Evolutionary conservation across 2,797 vertebrate species (phyloP).

Genomic region (Anguilla obscura): DNA sequence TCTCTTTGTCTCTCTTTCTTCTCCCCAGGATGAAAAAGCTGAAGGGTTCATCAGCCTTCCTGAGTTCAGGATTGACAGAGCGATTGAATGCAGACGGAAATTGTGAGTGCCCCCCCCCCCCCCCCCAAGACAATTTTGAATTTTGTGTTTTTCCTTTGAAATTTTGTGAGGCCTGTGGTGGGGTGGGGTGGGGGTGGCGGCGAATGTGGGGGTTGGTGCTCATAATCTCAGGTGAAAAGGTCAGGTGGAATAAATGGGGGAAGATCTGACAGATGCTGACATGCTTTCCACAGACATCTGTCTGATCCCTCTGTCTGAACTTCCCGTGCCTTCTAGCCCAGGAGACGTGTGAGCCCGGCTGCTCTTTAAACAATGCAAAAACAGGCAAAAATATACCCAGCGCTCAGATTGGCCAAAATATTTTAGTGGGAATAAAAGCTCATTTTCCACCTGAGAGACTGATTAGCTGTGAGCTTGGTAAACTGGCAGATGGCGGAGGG

Average conservation of each 20-base stretch:
- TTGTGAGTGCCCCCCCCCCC: conserved; percentile 63
- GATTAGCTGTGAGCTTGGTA: not conserved
- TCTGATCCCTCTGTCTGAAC: not conserved
- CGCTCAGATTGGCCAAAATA: not conserved
- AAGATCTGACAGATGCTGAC: not conserved
- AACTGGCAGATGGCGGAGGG: not conserved
- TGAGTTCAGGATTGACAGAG: conserved; percentile 80
- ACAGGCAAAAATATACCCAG: not conserved
- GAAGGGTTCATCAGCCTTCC: conserved; percentile 80
- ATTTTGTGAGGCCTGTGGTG: not conserved
- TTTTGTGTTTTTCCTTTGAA: not conserved
- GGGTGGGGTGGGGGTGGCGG: not conserved
- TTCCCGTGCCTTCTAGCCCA: not conserved
- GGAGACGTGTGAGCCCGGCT: not conserved
- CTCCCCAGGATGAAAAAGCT: conserved; percentile 75
- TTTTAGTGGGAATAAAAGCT: not conserved
- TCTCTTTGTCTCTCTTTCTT: not conserved
- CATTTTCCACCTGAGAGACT: not conserved
- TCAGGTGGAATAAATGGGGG: not conserved
- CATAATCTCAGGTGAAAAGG: not conserved
- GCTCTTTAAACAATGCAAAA: not conserved
- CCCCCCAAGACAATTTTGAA: not conserved
- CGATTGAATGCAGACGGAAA: conserved; percentile 76
- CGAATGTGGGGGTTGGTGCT: not conserved
- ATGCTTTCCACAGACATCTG: not conserved